Percentiles rank a stretch among this genome's conserved stretches.
Conservation (phyloP, 1,140 invertebrate genomes). For the Monomorium pharaonis region DNA sequence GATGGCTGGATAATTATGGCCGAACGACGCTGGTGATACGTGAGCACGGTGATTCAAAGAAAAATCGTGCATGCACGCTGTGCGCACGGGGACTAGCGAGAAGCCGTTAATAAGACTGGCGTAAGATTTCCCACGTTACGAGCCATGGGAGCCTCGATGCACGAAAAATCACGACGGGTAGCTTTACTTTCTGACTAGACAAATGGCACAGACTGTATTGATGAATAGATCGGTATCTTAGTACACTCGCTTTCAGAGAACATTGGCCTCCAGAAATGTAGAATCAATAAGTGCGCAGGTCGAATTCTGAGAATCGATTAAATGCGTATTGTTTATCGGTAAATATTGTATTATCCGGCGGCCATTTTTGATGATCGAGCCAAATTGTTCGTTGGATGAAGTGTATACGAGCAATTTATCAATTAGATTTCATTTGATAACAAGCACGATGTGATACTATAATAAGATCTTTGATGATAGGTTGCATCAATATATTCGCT, state of each 20-base stretch:
- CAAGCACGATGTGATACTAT: slow-evolving; percentile 1
- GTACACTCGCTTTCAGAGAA: not conserved
- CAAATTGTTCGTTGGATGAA: slow-evolving; percentile 21
- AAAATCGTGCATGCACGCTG: slow-evolving; percentile 23
- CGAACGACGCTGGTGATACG: slow-evolving; percentile 27
- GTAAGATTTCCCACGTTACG: slow-evolving; percentile 23
- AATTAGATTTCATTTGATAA: slow-evolving; percentile 58
- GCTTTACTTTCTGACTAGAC: not conserved
- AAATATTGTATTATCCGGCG: slow-evolving; percentile 41
- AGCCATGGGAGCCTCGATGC: not conserved
- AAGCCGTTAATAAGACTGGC: slow-evolving; percentile 20
- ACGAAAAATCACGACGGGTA: slow-evolving; percentile 32
- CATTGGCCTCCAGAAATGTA: not conserved
- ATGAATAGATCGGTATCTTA: not conserved
- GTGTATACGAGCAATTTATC: slow-evolving; percentile 44
- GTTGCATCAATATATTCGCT: not conserved
- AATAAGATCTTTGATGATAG: slow-evolving; percentile 10
- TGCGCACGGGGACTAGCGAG: not conserved
- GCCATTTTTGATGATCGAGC: slow-evolving; percentile 40
- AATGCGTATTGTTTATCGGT: not conserved
- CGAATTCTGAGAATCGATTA: slow-evolving; percentile 6
- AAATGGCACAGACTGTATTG: not conserved
- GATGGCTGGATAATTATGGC: slow-evolving; percentile 56
- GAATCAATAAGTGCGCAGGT: not conserved
- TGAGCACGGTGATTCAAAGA: slow-evolving; percentile 11